These are phyloP conservation scores for Nycticryphes semicollaris DNA, from an alignment of 2,113 vertebrate genomes.

Conservation along the genomic window DNA sequence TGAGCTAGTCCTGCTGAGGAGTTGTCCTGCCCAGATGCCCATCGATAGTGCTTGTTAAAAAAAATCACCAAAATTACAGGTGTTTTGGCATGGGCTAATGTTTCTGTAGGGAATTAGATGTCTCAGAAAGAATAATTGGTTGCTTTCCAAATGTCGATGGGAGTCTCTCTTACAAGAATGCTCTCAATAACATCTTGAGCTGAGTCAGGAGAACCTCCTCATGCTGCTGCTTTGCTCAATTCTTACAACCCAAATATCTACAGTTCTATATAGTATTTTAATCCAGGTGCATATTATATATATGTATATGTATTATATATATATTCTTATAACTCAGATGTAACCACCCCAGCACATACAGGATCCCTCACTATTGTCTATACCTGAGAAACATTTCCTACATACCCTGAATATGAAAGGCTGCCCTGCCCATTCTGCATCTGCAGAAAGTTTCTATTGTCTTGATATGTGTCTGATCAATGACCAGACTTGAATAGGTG, in stretches of 20 bases:
- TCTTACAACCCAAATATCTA: background rate
- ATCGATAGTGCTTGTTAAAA: background rate
- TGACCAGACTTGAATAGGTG: background rate
- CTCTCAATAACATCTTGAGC: background rate
- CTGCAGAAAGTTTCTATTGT: background rate
- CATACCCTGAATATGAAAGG: background rate
- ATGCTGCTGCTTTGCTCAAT: background rate
- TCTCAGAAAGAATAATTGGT: background rate
- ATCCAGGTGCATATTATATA: no score
- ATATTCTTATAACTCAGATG: no score
- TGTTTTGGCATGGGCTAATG: background rate
- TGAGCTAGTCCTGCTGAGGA: background rate
- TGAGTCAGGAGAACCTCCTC: background rate
- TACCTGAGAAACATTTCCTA: background rate
- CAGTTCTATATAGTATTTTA: background rate
- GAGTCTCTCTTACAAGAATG: background rate
- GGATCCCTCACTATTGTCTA: background rate
- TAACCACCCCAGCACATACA: rapidly evolving
- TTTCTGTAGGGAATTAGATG: background rate
- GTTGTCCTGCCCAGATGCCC: background rate
- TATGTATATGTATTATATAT: no score
- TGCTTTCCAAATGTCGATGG: background rate
- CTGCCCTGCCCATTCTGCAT: background rate
- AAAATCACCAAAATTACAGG: no score
- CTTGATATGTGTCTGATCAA: background rate